Percentiles rank a stretch among this genome's conserved stretches.
These are phyloP conservation scores for Tinea semifulvella DNA, from an alignment of 2,888 invertebrate species.

Conservation along the genomic window DNA sequence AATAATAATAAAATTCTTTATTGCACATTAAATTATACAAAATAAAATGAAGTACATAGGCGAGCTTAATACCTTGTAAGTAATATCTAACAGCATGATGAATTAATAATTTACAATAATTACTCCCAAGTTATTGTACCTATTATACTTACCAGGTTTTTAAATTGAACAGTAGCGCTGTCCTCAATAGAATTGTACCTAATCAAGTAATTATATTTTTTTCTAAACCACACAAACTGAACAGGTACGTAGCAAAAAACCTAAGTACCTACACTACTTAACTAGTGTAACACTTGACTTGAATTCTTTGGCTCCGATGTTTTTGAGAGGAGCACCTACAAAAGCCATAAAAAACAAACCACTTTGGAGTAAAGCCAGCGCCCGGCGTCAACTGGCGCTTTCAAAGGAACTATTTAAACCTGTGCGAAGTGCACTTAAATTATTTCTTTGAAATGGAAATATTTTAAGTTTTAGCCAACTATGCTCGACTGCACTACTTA, in stretches of 20 bases:
- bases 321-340: conserved; percentile 27
- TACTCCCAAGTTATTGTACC: no score
- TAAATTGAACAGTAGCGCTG: no score
- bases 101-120: no score
- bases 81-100: no score
- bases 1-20: no score
- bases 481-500: conserved; percentile 3
- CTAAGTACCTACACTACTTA: no score
- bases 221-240: background rate
- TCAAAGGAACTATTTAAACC: conserved; percentile 51
- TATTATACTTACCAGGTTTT: no score
- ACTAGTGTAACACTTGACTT: conserved; percentile 45
- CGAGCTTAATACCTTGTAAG: no score
- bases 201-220: background rate
- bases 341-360: conserved; percentile 53
- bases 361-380: conserved; percentile 56
- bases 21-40: no score
- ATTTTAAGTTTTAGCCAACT: conserved; percentile 11
- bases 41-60: no score
- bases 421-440: conserved; percentile 46
- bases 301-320: conserved; percentile 31
- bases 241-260: conserved; percentile 9
- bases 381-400: conserved; percentile 25
- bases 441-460: conserved; percentile 27
- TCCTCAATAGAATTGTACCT: no score